A percentile compares a stretch with the other conserved stretches of the same genome.
phyloP scores from a whole-genome alignment of 2,113 vertebrate genomes.

The Python bivittatus region DNA sequence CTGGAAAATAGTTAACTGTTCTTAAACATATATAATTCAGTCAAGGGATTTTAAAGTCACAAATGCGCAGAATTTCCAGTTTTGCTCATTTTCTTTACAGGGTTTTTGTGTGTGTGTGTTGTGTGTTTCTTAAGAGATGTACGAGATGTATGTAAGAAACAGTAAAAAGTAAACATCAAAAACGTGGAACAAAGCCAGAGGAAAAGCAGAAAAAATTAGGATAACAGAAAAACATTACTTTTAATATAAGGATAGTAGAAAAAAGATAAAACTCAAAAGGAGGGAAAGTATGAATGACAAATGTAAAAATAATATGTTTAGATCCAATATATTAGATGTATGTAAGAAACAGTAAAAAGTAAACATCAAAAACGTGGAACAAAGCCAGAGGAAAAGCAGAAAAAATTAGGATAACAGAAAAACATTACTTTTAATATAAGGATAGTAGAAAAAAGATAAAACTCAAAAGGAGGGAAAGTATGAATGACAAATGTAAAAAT shows the following conservation, averaged over 20 bases:
- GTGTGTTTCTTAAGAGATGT: constrained; percentile 21
- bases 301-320: background rate
- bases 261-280: constrained; percentile 29
- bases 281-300: background rate
- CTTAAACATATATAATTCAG: constrained; percentile 39
- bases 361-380: background rate
- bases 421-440: background rate
- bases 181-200: background rate
- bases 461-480: background rate
- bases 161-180: background rate
- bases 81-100: constrained; percentile 34
- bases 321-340: fast-evolving
- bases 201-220: constrained; percentile 2
- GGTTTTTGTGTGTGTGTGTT: constrained; percentile 3
- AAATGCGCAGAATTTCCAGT: constrained; percentile 32
- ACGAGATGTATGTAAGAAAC: constrained; percentile 13
- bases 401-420: background rate
- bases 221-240: constrained; percentile 1
- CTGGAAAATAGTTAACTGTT: constrained; percentile 40
- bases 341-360: background rate
- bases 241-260: fast-evolving
- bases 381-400: background rate
- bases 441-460: constrained; percentile 5
- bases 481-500: background rate
- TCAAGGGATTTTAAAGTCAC: constrained; percentile 50